Evolutionary conservation across 2,113 vertebrate genomes (phyloP).

Genomic region (Sapajus apella): DNA sequence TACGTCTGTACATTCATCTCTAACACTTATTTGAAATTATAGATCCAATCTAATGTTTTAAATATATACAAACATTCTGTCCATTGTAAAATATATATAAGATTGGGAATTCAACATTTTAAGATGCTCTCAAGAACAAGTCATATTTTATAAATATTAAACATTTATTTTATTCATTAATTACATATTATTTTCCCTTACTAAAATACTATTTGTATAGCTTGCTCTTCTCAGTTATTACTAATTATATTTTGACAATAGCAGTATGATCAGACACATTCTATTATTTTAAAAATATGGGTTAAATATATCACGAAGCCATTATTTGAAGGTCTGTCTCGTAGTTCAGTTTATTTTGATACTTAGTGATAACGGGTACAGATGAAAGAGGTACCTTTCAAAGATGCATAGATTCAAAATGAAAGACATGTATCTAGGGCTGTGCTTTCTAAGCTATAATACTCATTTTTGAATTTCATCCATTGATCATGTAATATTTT

Average conservation of each 20-base stretch:
- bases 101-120: not conserved
- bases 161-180: not conserved
- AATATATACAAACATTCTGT: not conserved
- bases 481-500: not conserved
- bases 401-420: not conserved
- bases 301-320: conserved; percentile 16
- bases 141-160: not conserved
- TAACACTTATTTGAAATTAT: not conserved
- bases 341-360: not conserved
- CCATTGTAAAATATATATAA: not conserved
- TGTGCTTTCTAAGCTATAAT: not conserved
- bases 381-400: not conserved
- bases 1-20: not conserved
- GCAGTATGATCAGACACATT: not conserved
- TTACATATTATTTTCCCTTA: not conserved
- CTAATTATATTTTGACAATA: conserved; percentile 12
- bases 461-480: not conserved
- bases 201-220: not conserved
- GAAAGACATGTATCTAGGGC: not conserved
- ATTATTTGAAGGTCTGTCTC: not conserved
- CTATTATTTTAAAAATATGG: conserved; percentile 11
- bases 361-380: not conserved
- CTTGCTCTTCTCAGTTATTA: not conserved
- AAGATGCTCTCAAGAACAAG: not conserved
- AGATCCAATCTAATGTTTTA: not conserved